phyloP scores from a whole-genome alignment of 2,888 invertebrate genomes.

The Anorthoa munda region DNA sequence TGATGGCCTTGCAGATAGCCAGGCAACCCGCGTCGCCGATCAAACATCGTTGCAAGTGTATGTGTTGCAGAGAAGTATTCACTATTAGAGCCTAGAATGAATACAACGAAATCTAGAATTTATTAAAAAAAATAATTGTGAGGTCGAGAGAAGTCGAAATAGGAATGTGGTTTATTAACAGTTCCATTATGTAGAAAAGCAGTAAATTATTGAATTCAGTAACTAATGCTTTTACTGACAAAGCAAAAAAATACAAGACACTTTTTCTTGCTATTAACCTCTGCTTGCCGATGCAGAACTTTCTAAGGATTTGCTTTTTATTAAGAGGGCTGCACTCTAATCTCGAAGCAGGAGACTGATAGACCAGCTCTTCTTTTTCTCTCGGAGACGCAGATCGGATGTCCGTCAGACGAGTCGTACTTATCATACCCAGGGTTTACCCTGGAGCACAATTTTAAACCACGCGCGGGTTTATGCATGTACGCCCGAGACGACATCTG shows the following conservation, averaged over 20 bases:
- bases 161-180: too few relatives aligned
- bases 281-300: neutral
- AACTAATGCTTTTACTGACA: too few relatives aligned
- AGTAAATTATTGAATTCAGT: neutral
- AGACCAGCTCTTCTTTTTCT: too few relatives aligned
- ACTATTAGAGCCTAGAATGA: slow-evolving; percentile 89
- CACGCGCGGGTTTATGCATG: too few relatives aligned
- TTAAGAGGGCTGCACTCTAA: too few relatives aligned
- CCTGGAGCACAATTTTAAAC: too few relatives aligned
- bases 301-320: neutral
- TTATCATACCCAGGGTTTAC: too few relatives aligned
- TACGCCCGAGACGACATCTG: too few relatives aligned
- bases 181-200: neutral
- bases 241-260: neutral
- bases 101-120: slow-evolving; percentile 15
- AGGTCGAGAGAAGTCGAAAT: too few relatives aligned
- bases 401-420: too few relatives aligned
- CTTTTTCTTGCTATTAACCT: neutral
- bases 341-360: too few relatives aligned
- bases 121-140: neutral
- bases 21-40: slow-evolving; percentile 94
- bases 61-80: slow-evolving; percentile 92
- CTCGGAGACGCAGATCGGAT: too few relatives aligned
- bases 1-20: slow-evolving; percentile 93
- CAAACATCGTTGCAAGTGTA: slow-evolving; percentile 93